A percentile compares a stretch with the other conserved stretches of the same genome.
Evolutionary conservation across 2,113 vertebrate genomes (phyloP).

Genomic region (Cebidichthys violaceus): DNA sequence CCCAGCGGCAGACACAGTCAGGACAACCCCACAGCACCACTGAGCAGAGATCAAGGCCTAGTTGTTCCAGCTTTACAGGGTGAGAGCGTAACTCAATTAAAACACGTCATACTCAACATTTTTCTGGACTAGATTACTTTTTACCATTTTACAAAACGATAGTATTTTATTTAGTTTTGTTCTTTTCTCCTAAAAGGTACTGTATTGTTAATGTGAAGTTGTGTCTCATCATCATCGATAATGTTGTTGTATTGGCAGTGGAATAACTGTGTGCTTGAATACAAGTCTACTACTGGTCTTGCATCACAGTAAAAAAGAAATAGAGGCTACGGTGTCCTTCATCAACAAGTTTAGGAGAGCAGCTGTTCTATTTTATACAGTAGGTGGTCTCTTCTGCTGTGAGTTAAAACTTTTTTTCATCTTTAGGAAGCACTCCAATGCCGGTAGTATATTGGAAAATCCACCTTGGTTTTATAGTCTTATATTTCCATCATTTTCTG

Average conservation of each 20-base stretch:
- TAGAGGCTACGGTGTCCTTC: neutral
- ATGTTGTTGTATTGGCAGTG: neutral
- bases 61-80: neutral
- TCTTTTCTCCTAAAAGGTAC: neutral
- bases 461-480: slow-evolving; percentile 36
- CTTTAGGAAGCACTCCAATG: slow-evolving; percentile 31
- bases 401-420: slow-evolving; percentile 22
- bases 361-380: slow-evolving; percentile 28
- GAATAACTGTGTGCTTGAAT: neutral
- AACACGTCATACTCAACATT: neutral
- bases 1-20: slow-evolving; percentile 36
- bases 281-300: neutral
- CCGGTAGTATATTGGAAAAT: slow-evolving; percentile 33
- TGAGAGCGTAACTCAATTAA: slow-evolving; percentile 14
- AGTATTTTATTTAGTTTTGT: neutral
- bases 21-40: slow-evolving; percentile 21
- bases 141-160: neutral
- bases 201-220: neutral
- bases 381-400: slow-evolving; percentile 9
- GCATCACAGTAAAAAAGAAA: neutral
- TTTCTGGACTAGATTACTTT: neutral
- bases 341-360: slow-evolving; percentile 31
- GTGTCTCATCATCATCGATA: neutral
- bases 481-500: slow-evolving; percentile 53
- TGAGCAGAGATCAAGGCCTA: slow-evolving; percentile 28